Conservation (phyloP, 2,888 invertebrate species). For the Glyphotaelius pellucidus region DNA sequence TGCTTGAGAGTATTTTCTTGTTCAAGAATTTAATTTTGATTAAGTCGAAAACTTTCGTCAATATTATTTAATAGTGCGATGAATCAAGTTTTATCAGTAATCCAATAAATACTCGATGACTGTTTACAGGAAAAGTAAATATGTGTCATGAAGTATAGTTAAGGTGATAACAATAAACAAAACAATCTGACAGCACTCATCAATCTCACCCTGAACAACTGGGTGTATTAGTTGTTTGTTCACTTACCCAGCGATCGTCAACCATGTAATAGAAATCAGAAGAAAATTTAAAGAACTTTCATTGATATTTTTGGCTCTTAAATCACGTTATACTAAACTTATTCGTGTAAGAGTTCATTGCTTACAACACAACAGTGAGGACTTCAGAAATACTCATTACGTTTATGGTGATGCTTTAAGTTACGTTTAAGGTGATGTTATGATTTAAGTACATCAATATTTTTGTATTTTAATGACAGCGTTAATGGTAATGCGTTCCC, state of each 20-base stretch:
- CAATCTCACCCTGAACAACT: not conserved
- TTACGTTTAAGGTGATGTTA: too few species aligned
- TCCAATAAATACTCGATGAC: conserved; percentile 2
- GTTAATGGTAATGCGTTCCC: too few species aligned
- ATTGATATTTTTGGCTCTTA: too few species aligned
- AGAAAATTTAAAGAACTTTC: too few species aligned
- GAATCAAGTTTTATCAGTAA: not conserved
- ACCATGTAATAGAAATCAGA: not conserved
- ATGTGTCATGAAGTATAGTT: not conserved
- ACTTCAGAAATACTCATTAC: too few species aligned
- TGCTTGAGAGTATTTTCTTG: not conserved
- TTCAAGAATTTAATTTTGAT: not conserved
- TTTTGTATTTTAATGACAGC: too few species aligned
- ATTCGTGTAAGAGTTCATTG: too few species aligned
- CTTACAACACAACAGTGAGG: too few species aligned
- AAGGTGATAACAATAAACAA: not conserved
- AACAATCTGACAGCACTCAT: not conserved
- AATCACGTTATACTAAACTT: too few species aligned
- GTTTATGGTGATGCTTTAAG: too few species aligned
- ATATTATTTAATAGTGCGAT: not conserved
- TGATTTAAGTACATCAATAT: too few species aligned
- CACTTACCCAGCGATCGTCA: not conserved
- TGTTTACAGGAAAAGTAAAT: not conserved
- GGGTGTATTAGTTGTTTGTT: not conserved
- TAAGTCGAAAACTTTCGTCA: not conserved